Conservation (phyloP, 2,888 invertebrate species). For the Baccha elongata region DNA sequence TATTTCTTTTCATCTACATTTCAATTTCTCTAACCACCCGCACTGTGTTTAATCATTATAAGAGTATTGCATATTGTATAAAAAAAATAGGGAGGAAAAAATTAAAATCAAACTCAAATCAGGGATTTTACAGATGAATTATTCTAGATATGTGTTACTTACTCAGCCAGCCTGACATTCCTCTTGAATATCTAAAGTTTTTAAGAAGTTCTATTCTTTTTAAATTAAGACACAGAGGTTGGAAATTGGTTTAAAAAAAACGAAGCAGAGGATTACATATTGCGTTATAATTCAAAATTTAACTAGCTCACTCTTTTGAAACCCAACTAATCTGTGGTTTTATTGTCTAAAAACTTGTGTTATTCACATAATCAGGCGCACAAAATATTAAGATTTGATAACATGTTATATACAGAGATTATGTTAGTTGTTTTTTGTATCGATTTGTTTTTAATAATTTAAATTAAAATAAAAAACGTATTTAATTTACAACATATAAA, state of each 20-base stretch:
- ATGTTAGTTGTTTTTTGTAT: slow-evolving; percentile 29
- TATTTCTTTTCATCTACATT: too few relatives aligned
- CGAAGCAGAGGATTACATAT: neutral
- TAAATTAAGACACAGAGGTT: too few relatives aligned
- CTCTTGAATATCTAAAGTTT: neutral
- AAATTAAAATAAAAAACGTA: slow-evolving; percentile 74
- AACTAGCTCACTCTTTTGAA: neutral
- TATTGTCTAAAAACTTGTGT: slow-evolving; percentile 28
- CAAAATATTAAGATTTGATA: slow-evolving; percentile 27
- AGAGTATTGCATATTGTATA: too few relatives aligned
- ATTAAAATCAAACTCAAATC: too few relatives aligned
- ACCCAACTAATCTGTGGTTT: neutral
- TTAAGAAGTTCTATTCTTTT: too few relatives aligned
- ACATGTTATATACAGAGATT: slow-evolving; percentile 45
- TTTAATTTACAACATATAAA: slow-evolving; percentile 31
- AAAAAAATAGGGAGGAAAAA: too few relatives aligned
- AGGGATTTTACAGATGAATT: too few relatives aligned
- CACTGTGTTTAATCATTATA: too few relatives aligned
- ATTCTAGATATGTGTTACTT: too few relatives aligned
- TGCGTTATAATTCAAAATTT: neutral
- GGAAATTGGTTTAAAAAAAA: too few relatives aligned
- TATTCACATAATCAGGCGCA: slow-evolving; percentile 51
- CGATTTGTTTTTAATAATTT: slow-evolving; percentile 35
- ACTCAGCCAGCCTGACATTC: neutral
- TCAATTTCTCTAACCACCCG: too few relatives aligned